Conservation (phyloP, 1,140 invertebrate species). For the Dreissena polymorpha region DNA sequence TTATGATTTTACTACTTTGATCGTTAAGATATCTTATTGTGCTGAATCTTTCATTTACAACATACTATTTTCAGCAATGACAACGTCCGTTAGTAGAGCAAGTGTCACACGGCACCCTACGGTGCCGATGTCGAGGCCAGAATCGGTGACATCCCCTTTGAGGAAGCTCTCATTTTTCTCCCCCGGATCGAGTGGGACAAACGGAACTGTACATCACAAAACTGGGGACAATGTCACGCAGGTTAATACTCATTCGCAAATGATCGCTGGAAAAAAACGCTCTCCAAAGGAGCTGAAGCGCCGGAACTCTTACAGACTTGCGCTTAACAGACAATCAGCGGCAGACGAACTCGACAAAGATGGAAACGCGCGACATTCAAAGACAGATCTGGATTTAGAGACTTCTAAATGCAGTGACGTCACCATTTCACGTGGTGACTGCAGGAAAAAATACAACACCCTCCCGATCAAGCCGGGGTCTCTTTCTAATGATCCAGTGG, state of each 20-base stretch:
- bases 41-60: no score
- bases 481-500: no score
- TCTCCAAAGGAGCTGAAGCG: constrained; percentile 44
- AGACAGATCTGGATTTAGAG: no score
- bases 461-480: constrained; percentile 9
- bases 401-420: no score
- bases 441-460: constrained; percentile 44
- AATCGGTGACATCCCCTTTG: constrained; percentile 19
- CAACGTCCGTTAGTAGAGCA: no score
- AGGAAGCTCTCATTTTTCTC: constrained; percentile 6
- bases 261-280: constrained; percentile 47
- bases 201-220: neutral
- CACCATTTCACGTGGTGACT: no score
- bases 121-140: constrained; percentile 41
- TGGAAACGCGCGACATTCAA: no score
- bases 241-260: constrained; percentile 37
- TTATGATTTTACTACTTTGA: no score
- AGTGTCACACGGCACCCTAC: constrained; percentile 9
- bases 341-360: constrained; percentile 18
- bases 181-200: neutral
- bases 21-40: no score
- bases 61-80: no score
- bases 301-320: constrained; percentile 36
- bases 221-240: neutral
- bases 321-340: constrained; percentile 26